Percentiles rank a stretch among this genome's conserved stretches.
phyloP scores from a whole-genome alignment of 2,113 vertebrate species.

The Ornithorhynchus anatinus region DNA sequence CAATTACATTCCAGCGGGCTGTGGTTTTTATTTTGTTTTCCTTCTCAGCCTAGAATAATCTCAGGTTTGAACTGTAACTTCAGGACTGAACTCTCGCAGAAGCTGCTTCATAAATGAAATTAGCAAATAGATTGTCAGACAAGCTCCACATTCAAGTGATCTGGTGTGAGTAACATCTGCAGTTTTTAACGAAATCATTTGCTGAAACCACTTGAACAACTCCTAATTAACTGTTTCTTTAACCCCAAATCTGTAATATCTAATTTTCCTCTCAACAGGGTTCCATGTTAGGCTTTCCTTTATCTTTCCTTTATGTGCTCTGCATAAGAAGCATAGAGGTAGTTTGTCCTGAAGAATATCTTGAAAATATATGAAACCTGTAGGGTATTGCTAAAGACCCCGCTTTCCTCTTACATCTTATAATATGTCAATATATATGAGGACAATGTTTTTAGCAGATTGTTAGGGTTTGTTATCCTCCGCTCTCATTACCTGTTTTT shows the following conservation, averaged over 20 bases:
- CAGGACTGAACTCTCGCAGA: background rate
- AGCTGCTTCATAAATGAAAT: background rate
- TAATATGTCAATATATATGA: no score
- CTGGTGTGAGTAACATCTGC: background rate
- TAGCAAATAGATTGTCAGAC: slow-evolving; percentile 13
- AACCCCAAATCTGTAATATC: background rate
- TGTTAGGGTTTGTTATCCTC: no score
- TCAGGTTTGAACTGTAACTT: slow-evolving; percentile 3
- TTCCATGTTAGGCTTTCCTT: slow-evolving; percentile 20
- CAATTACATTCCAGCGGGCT: background rate
- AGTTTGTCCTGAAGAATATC: slow-evolving; percentile 41
- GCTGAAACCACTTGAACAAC: background rate
- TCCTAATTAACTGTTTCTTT: background rate
- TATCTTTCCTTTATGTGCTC: slow-evolving; percentile 2
- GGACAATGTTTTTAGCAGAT: no score
- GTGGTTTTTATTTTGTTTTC: background rate
- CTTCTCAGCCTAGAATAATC: background rate
- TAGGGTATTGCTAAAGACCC: no score
- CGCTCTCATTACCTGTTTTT: no score
- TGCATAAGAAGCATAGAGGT: no score
- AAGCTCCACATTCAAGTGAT: slow-evolving; percentile 12
- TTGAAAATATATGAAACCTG: slow-evolving; percentile 35
- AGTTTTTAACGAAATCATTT: background rate
- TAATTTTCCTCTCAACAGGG: slow-evolving; percentile 26
- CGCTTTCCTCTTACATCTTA: no score